These are phyloP conservation scores for Calycopis cecrops DNA, from an alignment of 1,140 invertebrate genomes.

Conservation along the genomic window DNA sequence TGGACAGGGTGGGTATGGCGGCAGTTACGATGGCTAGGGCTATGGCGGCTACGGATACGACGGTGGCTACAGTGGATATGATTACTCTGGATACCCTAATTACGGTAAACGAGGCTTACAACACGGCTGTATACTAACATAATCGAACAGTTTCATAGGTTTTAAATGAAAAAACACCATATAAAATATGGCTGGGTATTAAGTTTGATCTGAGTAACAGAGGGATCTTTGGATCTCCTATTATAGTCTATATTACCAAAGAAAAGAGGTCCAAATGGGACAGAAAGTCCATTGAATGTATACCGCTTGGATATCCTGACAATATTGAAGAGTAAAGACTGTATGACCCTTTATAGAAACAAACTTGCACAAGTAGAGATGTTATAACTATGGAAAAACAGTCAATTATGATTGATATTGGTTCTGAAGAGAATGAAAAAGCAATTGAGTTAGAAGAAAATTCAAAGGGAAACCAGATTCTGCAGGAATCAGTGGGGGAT, in stretches of 20 bases:
- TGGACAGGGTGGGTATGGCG: conserved; percentile 81
- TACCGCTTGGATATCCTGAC: conserved; percentile 5
- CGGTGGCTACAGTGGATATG: conserved; percentile 87
- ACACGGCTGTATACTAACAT: conserved; percentile 29
- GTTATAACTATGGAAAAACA: conserved; percentile 26
- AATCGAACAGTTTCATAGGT: conserved; percentile 19
- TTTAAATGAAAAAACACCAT: conserved; percentile 19
- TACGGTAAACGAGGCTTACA: conserved; percentile 81
- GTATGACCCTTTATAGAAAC: conserved; percentile 1
- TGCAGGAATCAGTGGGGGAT: conserved; percentile 26
- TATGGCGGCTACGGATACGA: conserved; percentile 86
- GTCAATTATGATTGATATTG: conserved; percentile 17
- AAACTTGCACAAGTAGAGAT: conserved; percentile 23
- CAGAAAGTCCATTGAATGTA: background rate
- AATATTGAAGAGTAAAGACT: background rate
- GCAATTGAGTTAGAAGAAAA: conserved; percentile 16
- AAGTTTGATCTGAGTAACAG: conserved; percentile 12
- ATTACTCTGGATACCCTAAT: conserved; percentile 85
- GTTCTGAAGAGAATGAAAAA: conserved; percentile 12
- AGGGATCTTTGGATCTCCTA: conserved; percentile 9
- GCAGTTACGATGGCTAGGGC: conserved; percentile 84
- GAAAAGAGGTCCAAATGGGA: conserved; percentile 10
- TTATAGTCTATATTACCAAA: conserved; percentile 4
- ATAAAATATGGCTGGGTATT: conserved; percentile 18
- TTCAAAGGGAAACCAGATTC: background rate